Conservation (phyloP, 2,113 vertebrate genomes). For the Brachyhypopomus gauderio region DNA sequence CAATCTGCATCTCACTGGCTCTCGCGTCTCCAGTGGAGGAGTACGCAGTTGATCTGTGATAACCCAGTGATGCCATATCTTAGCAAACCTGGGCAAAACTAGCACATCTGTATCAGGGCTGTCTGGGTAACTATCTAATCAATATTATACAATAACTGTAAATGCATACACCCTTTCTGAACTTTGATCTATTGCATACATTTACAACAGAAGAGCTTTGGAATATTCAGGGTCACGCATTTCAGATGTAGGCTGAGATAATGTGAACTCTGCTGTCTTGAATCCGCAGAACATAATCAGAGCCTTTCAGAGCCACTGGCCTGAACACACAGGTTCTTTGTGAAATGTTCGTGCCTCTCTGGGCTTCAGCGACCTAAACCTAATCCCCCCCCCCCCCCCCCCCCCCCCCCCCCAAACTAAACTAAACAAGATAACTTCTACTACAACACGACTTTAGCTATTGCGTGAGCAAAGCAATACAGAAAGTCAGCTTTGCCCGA, state of each 20-base stretch:
- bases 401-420: too few relatives aligned
- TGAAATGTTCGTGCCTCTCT: neutral
- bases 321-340: constrained; percentile 5
- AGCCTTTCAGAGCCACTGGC: constrained; percentile 5
- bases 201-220: neutral
- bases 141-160: constrained; percentile 10
- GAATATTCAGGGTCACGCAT: neutral
- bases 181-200: neutral
- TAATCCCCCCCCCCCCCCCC: neutral
- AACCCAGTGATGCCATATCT: neutral
- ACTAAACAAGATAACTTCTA: neutral
- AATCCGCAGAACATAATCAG: constrained; percentile 9
- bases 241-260: neutral
- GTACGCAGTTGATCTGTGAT: neutral
- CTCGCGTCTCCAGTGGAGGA: neutral
- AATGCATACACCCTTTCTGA: constrained; percentile 2
- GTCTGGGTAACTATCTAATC: too few relatives aligned
- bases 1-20: neutral
- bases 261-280: constrained; percentile 3
- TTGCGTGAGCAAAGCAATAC: neutral
- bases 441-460: neutral
- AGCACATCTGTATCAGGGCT: too few relatives aligned
- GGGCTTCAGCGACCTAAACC: neutral
- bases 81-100: neutral
- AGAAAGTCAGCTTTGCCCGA: too few relatives aligned